These are phyloP conservation scores for Geotrypetes seraphini DNA, from an alignment of 2,797 vertebrate species.

Conservation along the genomic window DNA sequence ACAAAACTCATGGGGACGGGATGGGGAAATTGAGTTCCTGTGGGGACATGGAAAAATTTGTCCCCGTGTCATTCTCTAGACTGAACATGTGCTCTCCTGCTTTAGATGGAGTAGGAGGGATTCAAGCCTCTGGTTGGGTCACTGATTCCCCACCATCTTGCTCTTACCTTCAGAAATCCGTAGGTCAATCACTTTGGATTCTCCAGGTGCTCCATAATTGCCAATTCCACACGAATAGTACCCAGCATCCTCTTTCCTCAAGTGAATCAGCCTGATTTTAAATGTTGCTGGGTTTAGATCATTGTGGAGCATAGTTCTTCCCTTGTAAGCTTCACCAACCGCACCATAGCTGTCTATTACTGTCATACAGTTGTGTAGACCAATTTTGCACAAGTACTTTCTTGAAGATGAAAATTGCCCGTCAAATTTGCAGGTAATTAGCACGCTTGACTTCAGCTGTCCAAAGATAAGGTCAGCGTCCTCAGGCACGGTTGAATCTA, in stretches of 20 bases:
- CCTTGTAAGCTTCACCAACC: accelerated
- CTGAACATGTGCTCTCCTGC: too few species aligned
- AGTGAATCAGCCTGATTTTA: conserved; percentile 28
- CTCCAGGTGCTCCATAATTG: accelerated
- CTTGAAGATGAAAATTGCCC: accelerated
- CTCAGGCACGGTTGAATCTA: conserved; percentile 3
- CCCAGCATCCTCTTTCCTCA: conserved; percentile 39
- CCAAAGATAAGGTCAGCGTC: conserved; percentile 40
- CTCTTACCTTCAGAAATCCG: conserved; percentile 50
- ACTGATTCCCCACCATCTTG: too few species aligned
- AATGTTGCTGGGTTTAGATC: accelerated
- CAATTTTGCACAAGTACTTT: conserved; percentile 41
- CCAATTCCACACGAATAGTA: conserved; percentile 33
- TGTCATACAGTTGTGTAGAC: not conserved
- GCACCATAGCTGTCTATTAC: conserved; percentile 5
- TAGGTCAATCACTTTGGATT: conserved; percentile 25
- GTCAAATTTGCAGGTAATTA: conserved; percentile 26
- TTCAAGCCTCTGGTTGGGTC: too few species aligned
- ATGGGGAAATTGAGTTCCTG: too few species aligned
- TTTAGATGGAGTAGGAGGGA: too few species aligned
- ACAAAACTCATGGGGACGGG: too few species aligned
- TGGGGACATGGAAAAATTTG: too few species aligned
- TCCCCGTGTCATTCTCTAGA: too few species aligned
- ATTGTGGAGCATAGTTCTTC: conserved; percentile 22
- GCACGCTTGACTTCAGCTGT: conserved; percentile 26